Evolutionary conservation across 2,888 invertebrate genomes (phyloP), one percentile per base, ranked within the genome.

Genomic region (Orchesellides sinensis): DNA sequence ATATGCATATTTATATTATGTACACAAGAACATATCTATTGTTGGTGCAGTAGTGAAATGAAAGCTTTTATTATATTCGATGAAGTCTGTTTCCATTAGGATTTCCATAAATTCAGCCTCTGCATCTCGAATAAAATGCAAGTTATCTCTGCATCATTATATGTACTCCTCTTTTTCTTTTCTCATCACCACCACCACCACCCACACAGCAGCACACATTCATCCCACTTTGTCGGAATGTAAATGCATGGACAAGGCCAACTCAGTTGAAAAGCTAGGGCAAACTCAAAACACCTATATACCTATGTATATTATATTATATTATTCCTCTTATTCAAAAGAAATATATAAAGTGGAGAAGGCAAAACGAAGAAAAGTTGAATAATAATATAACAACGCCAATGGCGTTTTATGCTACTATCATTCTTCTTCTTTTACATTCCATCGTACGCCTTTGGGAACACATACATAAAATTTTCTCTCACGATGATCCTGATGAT

Each of bases 91-190:
- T 68, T 49, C 49, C 49, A 68, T 68, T 68, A 68, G 32, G 49
- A 68, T 19, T 19, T 17, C 49, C 40, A 40, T 40, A 40, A 40
- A 40, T 19, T 49, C 19, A 14, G n/a, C 10, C 40, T 40, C 40
- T 40, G 40, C 17, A 49, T 27, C n/a, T 49, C 49, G 19, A 49
- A 49, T 47, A 68, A 68, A 49, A 49, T 21, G 49, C 49, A 49
- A 49, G 49, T 49, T 49, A 49, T 49, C 49, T 49, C 49, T 68
- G 68, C 52, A 52, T 49, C 49, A 49, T 68, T 68, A 68, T 49
- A n/a, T n/a, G n/a, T n/a, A 21, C 40, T n/a, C 12, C 29, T 47
- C 19, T 68, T 52, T 68, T n/a, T 49, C 66, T n/a, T 14, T 25
- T 59, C 3, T 59, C 27, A n/a, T 47, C 45, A 45, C 45, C 25